Conservation (phyloP, 2,113 vertebrate genomes). For the Pteropus alecto region DNA sequence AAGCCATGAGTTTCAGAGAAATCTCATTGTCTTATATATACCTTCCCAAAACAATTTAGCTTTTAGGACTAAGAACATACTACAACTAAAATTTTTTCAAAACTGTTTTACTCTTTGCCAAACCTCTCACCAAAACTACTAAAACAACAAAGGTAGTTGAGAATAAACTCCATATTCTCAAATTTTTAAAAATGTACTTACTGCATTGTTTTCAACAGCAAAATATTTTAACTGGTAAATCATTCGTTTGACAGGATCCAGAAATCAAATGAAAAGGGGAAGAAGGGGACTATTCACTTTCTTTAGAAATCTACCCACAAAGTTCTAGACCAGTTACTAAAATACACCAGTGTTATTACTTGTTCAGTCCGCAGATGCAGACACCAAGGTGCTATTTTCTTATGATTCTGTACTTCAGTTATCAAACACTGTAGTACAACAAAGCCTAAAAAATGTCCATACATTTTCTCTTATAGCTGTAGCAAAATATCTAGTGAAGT, state of each 20-base stretch:
- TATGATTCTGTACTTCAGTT: not conserved
- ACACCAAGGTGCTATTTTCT: not conserved
- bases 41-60: not conserved
- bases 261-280: not conserved
- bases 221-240: constrained; percentile 9
- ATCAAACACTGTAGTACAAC: not conserved
- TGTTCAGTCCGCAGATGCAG: not conserved
- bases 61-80: not conserved
- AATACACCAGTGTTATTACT: not conserved
- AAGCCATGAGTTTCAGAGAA: not conserved
- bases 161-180: not conserved
- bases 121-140: not conserved
- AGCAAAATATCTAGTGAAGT: not conserved
- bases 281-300: not conserved
- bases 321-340: not conserved
- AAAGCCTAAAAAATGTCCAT: not conserved
- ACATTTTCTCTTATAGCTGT: not conserved
- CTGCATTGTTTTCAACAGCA: not conserved
- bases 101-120: not conserved
- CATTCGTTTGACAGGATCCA: not conserved
- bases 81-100: not conserved
- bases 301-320: not conserved
- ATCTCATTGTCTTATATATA: not conserved
- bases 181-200: not conserved
- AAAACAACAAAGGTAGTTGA: not conserved